Evolutionary conservation across 2,888 invertebrate genomes (phyloP), one percentile per base, ranked within the genome.

Genomic region (Luperina testacea): DNA sequence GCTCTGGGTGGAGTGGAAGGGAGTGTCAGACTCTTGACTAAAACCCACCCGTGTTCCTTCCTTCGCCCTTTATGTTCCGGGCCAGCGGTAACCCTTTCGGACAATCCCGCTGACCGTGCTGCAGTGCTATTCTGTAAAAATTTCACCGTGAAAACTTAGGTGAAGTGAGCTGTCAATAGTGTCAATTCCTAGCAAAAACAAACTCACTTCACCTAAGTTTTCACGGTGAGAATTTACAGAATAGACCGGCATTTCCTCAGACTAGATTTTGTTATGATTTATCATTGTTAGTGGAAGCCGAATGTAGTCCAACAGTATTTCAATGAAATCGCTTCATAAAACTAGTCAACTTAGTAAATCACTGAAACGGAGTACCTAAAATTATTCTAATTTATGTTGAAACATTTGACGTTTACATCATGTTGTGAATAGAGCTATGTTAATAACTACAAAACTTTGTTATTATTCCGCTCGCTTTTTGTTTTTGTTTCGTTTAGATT

Each of bases 341-440:
- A 24, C 45, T 65, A 27, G 78, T 61, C 45, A 20, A 27, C 61
- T 67, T 59, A 27, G 67, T 84, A 83, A 83, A 83, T 83, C 38
- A 78, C 70, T 53, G 79, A 84, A 78, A 81, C 48, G 45, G 15
- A 78, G 57, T 64, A 32, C 32, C 32, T 32, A 7, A 64, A 59
- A 78, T 45, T 69, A 57, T 81, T 78, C 5, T 45, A 78, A 83
- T 83, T 70, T 78, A 81, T 84, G 78, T 65, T 70, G 20, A 45
- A 70, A 27, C 0, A 63, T 81, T 63, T 79, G 80, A 72, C 57
- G 57, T 68, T 57, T 24, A 79, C 53, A 15, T 80, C 42, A 57
- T 84, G 27, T 63, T 71, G n/a, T 48, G 45, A 59, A 68, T 72
- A 81, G 3, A 38, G 48, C 8, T 73, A 59, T 72, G 27, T n/a